Percentiles rank a stretch among this genome's conserved stretches.
Conservation (phyloP, 2,113 vertebrate genomes). For the Thamnaconus septentrionalis region DNA sequence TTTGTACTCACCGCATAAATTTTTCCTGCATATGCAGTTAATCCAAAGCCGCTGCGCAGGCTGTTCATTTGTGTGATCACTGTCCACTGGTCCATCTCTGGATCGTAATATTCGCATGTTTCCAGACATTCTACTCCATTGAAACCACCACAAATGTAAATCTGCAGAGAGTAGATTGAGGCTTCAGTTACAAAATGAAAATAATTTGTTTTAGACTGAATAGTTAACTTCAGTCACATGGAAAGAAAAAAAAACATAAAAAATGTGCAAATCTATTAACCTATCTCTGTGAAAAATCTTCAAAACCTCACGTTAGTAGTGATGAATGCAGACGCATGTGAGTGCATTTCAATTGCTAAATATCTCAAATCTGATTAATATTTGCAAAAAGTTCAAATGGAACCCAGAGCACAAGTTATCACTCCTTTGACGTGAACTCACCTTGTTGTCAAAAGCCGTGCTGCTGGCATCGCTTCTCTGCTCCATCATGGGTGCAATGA, state of each 20-base stretch:
- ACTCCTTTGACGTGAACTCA: constrained; percentile 37
- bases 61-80: constrained; percentile 27
- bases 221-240: background rate
- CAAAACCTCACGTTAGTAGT: too few species aligned
- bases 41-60: constrained; percentile 22
- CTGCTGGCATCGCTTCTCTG: constrained; percentile 55
- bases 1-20: constrained; percentile 51
- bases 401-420: background rate
- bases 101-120: constrained; percentile 59
- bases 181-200: background rate
- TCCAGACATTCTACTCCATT: constrained; percentile 78
- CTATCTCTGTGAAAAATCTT: too few species aligned
- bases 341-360: too few species aligned
- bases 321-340: too few species aligned
- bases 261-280: too few species aligned
- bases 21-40: constrained; percentile 18
- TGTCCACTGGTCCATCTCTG: constrained; percentile 51
- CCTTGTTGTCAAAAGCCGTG: constrained; percentile 79
- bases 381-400: too few species aligned
- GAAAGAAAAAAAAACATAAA: too few species aligned
- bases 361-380: too few species aligned
- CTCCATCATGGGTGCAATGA: constrained; percentile 36
- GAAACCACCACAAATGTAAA: constrained; percentile 90
- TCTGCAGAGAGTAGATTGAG: constrained; percentile 54
- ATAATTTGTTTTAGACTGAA: background rate